These are phyloP conservation scores for Neosilurus mollespiculum DNA, from an alignment of 2,797 vertebrate species.

Conservation along the genomic window DNA sequence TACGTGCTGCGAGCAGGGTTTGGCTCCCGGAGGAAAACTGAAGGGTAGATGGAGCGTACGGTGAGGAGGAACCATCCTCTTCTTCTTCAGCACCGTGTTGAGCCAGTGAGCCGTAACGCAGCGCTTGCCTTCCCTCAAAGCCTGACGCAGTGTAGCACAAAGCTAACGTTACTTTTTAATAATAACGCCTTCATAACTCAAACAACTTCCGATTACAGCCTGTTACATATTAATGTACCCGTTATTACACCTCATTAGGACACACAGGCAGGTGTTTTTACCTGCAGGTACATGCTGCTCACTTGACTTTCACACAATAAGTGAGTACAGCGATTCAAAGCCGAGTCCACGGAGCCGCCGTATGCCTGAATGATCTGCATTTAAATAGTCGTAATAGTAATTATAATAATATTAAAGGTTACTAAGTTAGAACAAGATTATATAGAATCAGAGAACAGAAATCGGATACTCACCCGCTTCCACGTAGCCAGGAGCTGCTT, in stretches of 20 bases:
- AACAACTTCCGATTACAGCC: background rate
- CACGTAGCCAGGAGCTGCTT: conserved; percentile 93
- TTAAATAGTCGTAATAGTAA: background rate
- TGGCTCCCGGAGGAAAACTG: conserved; percentile 92
- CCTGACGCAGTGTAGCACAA: conserved; percentile 69
- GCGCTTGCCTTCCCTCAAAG: conserved; percentile 88
- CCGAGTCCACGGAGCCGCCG: conserved; percentile 87
- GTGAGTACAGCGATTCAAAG: conserved; percentile 90
- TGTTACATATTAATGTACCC: background rate
- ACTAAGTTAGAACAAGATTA: background rate
- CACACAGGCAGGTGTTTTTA: conserved; percentile 61
- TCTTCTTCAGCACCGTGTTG: conserved; percentile 88
- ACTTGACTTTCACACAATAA: conserved; percentile 98
- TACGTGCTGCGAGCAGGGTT: conserved; percentile 95
- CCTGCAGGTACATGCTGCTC: conserved; percentile 94
- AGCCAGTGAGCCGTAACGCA: conserved; percentile 97
- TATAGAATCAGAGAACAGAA: background rate
- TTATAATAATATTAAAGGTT: background rate
- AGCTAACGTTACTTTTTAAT: background rate
- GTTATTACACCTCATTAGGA: background rate
- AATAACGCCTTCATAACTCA: background rate
- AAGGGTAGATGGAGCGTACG: conserved; percentile 92
- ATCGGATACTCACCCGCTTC: conserved; percentile 83
- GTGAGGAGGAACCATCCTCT: conserved; percentile 91
- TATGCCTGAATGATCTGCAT: conserved; percentile 90